These are phyloP conservation scores for Apostichopus parvimensis DNA, from an alignment of 35 echinoderm and acorn worm species.

Conservation along the genomic window DNA sequence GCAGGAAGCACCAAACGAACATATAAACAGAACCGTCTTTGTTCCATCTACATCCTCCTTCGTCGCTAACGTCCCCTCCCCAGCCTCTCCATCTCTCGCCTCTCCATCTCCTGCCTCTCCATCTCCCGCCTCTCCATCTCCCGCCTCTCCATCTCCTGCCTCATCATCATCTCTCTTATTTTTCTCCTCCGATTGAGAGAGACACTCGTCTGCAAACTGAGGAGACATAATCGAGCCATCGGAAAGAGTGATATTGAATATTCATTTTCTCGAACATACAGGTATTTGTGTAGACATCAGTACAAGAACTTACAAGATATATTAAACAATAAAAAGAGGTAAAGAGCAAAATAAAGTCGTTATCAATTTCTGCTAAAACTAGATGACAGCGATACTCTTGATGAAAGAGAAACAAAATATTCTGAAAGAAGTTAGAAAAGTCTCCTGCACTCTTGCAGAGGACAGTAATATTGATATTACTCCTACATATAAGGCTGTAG, in stretches of 20 bases:
- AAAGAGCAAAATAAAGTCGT: no score
- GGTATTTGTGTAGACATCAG: no score
- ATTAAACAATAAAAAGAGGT: no score
- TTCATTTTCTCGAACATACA: no score
- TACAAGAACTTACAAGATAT: no score
- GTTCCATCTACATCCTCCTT: slow-evolving; percentile 40
- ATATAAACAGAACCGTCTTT: slow-evolving; percentile 77
- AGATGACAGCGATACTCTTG: no score
- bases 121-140: background rate
- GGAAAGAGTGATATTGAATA: background rate
- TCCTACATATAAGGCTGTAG: no score
- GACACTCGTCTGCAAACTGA: slow-evolving; percentile 52
- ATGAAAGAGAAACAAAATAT: no score
- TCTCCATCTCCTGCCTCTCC: background rate
- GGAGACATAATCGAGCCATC: background rate
- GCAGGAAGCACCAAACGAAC: slow-evolving; percentile 87
- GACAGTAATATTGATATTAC: no score
- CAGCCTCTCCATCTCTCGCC: background rate
- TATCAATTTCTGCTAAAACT: no score
- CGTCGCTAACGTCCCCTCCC: background rate
- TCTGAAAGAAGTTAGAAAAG: no score
- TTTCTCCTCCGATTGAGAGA: slow-evolving; percentile 10
- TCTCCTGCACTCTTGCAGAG: no score
- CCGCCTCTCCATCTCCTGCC: background rate
- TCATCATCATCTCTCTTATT: background rate